Percentiles rank a stretch among this genome's conserved stretches.
These are phyloP conservation scores for Hippoglossus stenolepis DNA, from an alignment of 2,113 vertebrate species.

Conservation along the genomic window DNA sequence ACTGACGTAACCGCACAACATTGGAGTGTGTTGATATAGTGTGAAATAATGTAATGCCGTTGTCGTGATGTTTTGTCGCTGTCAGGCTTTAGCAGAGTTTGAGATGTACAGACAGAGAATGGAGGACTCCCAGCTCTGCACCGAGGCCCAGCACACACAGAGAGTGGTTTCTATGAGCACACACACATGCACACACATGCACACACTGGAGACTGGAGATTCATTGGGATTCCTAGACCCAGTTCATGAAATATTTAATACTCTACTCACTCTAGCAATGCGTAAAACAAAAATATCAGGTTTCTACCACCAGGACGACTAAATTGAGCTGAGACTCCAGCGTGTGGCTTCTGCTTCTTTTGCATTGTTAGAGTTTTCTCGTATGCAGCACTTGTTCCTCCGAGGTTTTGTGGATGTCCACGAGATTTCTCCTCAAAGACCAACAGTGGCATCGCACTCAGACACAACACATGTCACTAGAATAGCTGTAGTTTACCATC, in stretches of 20 bases:
- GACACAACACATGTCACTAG: too few species aligned
- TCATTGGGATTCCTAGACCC: not conserved
- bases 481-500: too few species aligned
- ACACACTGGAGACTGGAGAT: not conserved
- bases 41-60: not conserved
- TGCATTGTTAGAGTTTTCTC: not conserved
- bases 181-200: slow-evolving; percentile 8
- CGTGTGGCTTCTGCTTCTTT: not conserved
- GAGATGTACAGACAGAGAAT: slow-evolving; percentile 95
- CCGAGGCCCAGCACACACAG: slow-evolving; percentile 96
- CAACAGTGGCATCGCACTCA: too few species aligned
- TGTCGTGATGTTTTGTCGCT: slow-evolving; percentile 16
- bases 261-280: too few species aligned
- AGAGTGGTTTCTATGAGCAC: slow-evolving; percentile 92
- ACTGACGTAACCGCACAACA: not conserved
- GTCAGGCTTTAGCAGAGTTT: slow-evolving; percentile 92
- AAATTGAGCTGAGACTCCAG: too few species aligned
- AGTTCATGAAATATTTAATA: too few species aligned
- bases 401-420: not conserved
- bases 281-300: too few species aligned
- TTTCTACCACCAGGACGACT: too few species aligned
- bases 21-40: not conserved
- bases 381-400: not conserved
- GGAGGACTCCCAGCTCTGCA: slow-evolving; percentile 94
- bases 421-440: not conserved